A percentile compares a stretch with the other conserved stretches of the same genome.
These are phyloP conservation scores for Tenthredo amoena DNA, from an alignment of 2,888 invertebrate genomes.

Conservation along the genomic window DNA sequence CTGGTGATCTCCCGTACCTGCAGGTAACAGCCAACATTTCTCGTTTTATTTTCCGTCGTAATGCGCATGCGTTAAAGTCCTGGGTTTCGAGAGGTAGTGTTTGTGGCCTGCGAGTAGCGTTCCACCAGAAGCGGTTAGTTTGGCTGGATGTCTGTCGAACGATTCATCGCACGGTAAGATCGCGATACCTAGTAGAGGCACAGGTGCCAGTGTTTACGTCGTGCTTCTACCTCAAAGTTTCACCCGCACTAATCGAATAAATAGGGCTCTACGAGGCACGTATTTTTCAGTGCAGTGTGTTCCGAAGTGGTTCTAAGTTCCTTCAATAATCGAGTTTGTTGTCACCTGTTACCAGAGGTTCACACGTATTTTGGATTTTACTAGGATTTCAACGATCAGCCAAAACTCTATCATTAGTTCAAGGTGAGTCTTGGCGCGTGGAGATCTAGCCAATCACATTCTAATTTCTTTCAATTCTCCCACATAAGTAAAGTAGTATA, in stretches of 20 bases:
- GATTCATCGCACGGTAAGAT: conserved; percentile 23
- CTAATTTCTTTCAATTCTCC: neutral
- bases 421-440: conserved; percentile 37
- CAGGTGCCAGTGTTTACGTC: conserved; percentile 48
- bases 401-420: conserved; percentile 14
- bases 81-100: conserved; percentile 7
- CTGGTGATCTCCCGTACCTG: conserved; percentile 71
- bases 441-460: neutral
- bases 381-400: neutral
- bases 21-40: conserved; percentile 58
- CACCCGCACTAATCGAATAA: neutral
- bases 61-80: conserved; percentile 23
- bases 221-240: conserved; percentile 32
- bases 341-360: neutral
- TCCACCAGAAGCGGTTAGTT: conserved; percentile 28
- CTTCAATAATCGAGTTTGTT: neutral
- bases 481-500: neutral
- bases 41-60: conserved; percentile 30
- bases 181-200: conserved; percentile 4
- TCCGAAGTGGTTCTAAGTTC: neutral
- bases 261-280: neutral
- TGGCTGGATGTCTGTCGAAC: conserved; percentile 38
- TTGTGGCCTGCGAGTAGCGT: neutral
- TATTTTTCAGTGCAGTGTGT: neutral
- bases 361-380: conserved; percentile 20